Evolutionary conservation across 2,888 invertebrate species (phyloP).

Genomic region (Thyatira batis): DNA sequence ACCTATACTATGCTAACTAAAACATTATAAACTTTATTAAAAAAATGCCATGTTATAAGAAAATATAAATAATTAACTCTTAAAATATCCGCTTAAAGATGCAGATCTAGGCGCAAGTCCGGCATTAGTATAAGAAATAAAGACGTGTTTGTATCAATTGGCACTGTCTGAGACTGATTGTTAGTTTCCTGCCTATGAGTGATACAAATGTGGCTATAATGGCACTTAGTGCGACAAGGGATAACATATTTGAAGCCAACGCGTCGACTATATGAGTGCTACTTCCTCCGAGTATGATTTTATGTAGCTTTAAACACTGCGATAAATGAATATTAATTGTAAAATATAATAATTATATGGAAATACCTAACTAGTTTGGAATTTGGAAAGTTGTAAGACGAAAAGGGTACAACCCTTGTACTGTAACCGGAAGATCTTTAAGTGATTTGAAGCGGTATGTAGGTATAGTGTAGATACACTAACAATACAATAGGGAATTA

Average conservation of each 20-base stretch:
- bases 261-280: constrained; percentile 33
- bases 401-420: no score
- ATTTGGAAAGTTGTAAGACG: no score
- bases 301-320: no score
- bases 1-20: no score
- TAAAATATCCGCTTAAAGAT: neutral
- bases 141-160: constrained; percentile 58
- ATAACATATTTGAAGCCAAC: constrained; percentile 62
- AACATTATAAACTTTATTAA: no score
- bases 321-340: no score
- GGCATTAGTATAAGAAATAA: constrained; percentile 21
- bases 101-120: neutral
- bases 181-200: constrained; percentile 66
- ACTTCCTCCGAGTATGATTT: no score
- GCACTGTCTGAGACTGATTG: constrained; percentile 62
- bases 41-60: no score
- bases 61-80: neutral
- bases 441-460: no score
- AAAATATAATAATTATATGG: no score
- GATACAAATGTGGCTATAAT: constrained; percentile 64
- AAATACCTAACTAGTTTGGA: no score
- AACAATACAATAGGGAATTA: constrained; percentile 11
- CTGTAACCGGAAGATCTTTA: no score
- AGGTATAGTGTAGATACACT: constrained; percentile 22
- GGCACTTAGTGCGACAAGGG: constrained; percentile 56